Percentiles rank a stretch among this genome's conserved stretches.
phyloP scores from a whole-genome alignment of 2,888 invertebrate species.

The Epinotia brunnichana region DNA sequence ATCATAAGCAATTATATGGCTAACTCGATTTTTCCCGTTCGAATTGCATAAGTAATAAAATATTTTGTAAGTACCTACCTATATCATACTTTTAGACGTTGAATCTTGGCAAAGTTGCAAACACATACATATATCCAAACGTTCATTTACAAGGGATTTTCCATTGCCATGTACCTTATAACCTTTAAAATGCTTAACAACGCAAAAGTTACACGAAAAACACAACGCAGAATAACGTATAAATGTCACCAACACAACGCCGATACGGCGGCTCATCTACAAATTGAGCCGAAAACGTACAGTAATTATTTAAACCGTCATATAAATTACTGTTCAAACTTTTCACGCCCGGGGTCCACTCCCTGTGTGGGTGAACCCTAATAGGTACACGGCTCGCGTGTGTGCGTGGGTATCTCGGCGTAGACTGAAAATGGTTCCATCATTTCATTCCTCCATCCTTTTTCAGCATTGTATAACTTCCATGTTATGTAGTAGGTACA shows the following conservation, averaged over 20 bases:
- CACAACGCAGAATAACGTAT: slow-evolving; percentile 64
- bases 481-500: slow-evolving; percentile 30
- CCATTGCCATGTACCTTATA: background rate
- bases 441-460: slow-evolving; percentile 79
- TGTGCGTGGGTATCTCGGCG: slow-evolving; percentile 65
- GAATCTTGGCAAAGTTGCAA: background rate
- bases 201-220: slow-evolving; percentile 56
- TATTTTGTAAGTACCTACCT: too few species aligned
- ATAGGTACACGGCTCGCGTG: slow-evolving; percentile 52
- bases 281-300: slow-evolving; percentile 83
- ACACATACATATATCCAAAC: background rate
- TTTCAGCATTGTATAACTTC: slow-evolving; percentile 73
- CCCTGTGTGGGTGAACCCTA: slow-evolving; percentile 62
- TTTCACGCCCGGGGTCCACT: slow-evolving; percentile 69
- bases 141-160: background rate
- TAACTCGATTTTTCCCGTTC: too few species aligned
- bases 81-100: too few species aligned
- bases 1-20: too few species aligned
- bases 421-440: slow-evolving; percentile 81
- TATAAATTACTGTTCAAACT: slow-evolving; percentile 83
- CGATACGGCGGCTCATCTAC: slow-evolving; percentile 76
- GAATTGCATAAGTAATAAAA: too few species aligned
- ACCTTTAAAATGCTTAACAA: slow-evolving; percentile 49
- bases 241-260: slow-evolving; percentile 70
- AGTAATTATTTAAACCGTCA: slow-evolving; percentile 84